Conservation (phyloP, 2,888 invertebrate species). For the Aplocera efformata region DNA sequence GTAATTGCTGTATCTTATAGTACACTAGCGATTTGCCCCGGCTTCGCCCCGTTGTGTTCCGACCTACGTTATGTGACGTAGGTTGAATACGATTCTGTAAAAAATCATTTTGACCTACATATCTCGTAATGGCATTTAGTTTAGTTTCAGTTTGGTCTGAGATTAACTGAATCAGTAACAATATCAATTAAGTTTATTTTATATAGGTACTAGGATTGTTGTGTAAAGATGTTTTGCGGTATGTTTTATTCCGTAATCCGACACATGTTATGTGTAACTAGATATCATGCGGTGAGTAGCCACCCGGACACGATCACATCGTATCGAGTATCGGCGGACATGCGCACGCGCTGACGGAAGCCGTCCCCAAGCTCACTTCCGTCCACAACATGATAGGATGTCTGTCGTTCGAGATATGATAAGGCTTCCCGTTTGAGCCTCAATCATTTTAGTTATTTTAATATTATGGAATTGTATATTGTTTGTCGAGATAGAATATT, state of each 20-base stretch:
- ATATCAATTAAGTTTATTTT: too few relatives aligned
- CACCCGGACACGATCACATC: conserved; percentile 23
- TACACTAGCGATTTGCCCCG: too few relatives aligned
- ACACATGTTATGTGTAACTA: conserved; percentile 41
- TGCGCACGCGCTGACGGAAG: conserved; percentile 71
- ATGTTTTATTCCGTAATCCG: conserved; percentile 34
- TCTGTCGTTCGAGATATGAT: conserved; percentile 49
- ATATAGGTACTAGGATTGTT: too few relatives aligned
- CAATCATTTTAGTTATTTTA: conserved; percentile 2
- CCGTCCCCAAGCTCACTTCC: conserved; percentile 58
- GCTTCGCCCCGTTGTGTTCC: too few relatives aligned
- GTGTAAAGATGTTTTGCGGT: conserved; percentile 30
- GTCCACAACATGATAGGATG: conserved; percentile 42
- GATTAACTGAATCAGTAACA: too few relatives aligned
- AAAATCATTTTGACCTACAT: too few relatives aligned
- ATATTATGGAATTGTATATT: conserved; percentile 3
- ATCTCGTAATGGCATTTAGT: too few relatives aligned
- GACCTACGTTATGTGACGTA: too few relatives aligned
- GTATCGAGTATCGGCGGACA: conserved; percentile 47
- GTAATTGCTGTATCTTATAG: too few relatives aligned
- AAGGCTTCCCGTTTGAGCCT: conserved; percentile 55
- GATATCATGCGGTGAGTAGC: conserved; percentile 44
- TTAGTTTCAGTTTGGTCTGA: too few relatives aligned
- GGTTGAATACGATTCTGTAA: too few relatives aligned
- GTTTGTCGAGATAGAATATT: conserved; percentile 1